Conservation (phyloP, 2,797 vertebrate species). For the Gymnopithys bicolor region DNA sequence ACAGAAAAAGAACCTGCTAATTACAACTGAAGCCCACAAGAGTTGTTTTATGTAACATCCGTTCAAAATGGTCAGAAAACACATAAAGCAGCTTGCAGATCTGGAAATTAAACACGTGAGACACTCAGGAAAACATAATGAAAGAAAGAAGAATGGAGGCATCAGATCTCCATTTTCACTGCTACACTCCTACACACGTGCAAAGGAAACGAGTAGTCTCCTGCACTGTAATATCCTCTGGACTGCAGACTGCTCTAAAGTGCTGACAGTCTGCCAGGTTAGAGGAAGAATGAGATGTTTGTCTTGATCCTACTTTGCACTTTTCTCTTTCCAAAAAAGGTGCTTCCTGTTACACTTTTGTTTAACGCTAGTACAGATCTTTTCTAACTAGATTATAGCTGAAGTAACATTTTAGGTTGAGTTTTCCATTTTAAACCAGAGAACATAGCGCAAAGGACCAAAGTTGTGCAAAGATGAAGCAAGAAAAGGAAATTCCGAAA, state of each 20-base stretch:
- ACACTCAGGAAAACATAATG: background rate
- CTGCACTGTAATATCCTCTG: background rate
- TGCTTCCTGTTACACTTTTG: background rate
- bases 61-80: background rate
- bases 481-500: background rate
- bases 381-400: background rate
- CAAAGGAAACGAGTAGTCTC: background rate
- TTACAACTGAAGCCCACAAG: background rate
- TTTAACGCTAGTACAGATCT: background rate
- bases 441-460: accelerated
- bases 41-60: background rate
- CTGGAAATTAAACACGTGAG: background rate
- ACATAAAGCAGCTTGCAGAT: background rate
- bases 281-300: background rate
- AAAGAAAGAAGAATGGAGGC: background rate
- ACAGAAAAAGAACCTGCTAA: background rate
- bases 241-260: background rate
- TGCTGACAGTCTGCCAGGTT: background rate
- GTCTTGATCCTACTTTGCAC: background rate
- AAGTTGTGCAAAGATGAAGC: background rate
- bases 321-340: background rate
- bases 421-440: background rate
- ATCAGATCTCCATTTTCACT: background rate
- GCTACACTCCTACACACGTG: background rate
- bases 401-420: background rate